Percentiles rank a stretch among this genome's conserved stretches.
These are phyloP conservation scores for Galago senegalensis DNA, from an alignment of 2,797 vertebrate species.

Conservation along the genomic window DNA sequence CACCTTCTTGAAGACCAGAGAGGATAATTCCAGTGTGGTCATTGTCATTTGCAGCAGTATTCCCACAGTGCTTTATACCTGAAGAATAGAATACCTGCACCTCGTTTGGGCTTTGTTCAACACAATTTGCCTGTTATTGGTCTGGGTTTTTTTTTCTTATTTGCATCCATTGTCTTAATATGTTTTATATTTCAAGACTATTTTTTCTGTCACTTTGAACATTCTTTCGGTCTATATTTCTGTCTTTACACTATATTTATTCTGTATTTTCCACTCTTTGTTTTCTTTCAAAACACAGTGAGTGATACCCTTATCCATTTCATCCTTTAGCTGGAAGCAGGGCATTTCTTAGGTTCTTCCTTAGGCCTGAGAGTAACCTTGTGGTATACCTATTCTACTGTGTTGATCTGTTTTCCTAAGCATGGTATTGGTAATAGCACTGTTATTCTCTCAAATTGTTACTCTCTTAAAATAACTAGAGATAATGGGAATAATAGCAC, in stretches of 20 bases:
- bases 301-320: background rate
- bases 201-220: background rate
- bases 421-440: background rate
- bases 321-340: background rate
- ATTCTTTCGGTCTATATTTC: background rate
- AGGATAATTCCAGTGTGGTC: background rate
- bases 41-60: background rate
- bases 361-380: background rate
- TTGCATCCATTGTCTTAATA: background rate
- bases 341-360: background rate
- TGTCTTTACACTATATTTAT: background rate
- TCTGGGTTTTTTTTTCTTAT: background rate
- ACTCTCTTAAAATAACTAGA: slow-evolving; percentile 24
- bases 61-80: too few species aligned
- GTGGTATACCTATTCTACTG: background rate
- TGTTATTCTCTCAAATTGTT: background rate
- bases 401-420: background rate
- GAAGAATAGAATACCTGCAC: background rate
- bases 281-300: background rate
- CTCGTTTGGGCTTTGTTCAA: background rate
- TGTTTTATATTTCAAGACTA: background rate
- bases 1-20: background rate
- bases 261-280: background rate
- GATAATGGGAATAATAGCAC: background rate
- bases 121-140: background rate